Evolutionary conservation across 2,113 vertebrate species (phyloP), one percentile per base, ranked within the genome.

Genomic region (Limnothrissa miodon): DNA sequence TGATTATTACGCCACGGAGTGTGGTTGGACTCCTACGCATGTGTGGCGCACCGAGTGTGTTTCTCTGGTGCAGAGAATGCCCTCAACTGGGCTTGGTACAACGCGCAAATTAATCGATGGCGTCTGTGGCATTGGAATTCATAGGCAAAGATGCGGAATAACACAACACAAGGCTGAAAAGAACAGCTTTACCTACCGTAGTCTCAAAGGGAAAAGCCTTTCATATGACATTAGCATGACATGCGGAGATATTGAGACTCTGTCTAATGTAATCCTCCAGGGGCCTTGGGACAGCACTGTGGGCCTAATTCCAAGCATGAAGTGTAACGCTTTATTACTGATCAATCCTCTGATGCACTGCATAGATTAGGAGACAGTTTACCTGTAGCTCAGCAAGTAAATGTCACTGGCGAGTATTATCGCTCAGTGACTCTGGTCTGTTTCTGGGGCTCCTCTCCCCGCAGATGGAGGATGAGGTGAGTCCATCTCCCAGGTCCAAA

Each of bases 391-490:
- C 59, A 8, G 9, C 2, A 10, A 29, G 59, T 62, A 29, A 62
- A 25, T 62, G 9, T 29, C 6, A 62, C 10, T 62, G 7, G 7
- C n/a, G 0, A 62, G 13, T 62, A 11, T 62, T 62, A 62, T 25
- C 29, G 59, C 59, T 62, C 1, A 62, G 39, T 29, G 15, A 5
- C 23, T 66, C 19, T 48, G 51, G 1, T 42, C 39, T 74, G 46
- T 1, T 39, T n/a, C 42, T 6, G 83, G 39, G 70, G 78, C 74
- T 45, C 59, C 6, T 79, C 2, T 84, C 36, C 1, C 33, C 7
- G 6, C 85, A 99, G 98, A 99, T 99, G 98, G 98, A 98, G 89
- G 93, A 97, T 95, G 96, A 97, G 92, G 93, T 88, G 89, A 96
- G 92, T 87, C 93, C 95, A 84, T 94, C 93, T 90, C 93, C 96